Base-by-base conservation (phyloP, 2,113 vertebrate species). In the Mustelus asterias region DNA sequence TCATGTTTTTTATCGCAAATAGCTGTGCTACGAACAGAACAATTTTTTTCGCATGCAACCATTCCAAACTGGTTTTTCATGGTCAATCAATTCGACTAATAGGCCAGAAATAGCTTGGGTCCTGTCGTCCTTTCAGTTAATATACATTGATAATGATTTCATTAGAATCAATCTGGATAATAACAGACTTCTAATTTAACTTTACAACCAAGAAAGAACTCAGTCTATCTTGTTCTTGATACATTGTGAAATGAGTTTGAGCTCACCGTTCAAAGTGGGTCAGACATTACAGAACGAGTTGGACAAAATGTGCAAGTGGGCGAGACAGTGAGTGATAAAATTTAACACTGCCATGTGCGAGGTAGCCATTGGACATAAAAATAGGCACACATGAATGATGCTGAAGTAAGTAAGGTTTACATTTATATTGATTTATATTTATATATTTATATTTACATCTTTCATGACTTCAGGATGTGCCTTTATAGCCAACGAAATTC, bases 1-100 rank as follows among this genome's bases (percentile, higher is more conserved):
- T 94, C 65, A 48, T 70, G 29, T 26, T 70, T 70, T n/a, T 94
- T 70, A 4, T 54, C 3, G 24, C 65, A 37, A 44, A 7, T 70
- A 44, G 65, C 65, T 44, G 22, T 26, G 44, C 44, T 7, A 70
- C 41, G 65, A 44, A 20, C 65, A 70, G 93, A 94, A 70, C 65
- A 70, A 44, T 60, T 58, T 48, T 67, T 63, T 69, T 26, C 24
- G 70, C n/a, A 24, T 70, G 65, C 37, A 41, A 41, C 24, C 33
- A 48, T 41, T 44, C 65, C 67, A 48, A 69, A 70, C 24, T 24
- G 16, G 63, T 9, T 20, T 22, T 70, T 14, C 22, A 70, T 41
- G 37, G 93, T 94, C 65, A 70, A 94, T 94, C 93, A 94, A 70
- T 70, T 94, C 65, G 13, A 70, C 60, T 94, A 44, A 44, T 11